These are phyloP conservation scores for Eptesicus fuscus DNA, from an alignment of 2,113 vertebrate species.

Conservation along the genomic window DNA sequence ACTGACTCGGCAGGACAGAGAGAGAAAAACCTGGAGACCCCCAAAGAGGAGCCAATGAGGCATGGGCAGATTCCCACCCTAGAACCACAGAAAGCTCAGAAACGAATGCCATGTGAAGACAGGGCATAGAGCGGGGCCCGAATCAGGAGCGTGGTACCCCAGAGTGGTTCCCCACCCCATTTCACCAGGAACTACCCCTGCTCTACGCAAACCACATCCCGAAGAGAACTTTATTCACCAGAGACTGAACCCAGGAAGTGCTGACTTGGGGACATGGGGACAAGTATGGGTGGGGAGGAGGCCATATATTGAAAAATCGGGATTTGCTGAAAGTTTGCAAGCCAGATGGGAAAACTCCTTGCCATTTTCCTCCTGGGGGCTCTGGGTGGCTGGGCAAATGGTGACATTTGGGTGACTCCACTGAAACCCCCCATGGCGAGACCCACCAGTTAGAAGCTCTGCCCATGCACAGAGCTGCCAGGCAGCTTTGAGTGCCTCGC, in stretches of 20 bases:
- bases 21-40: background rate
- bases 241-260: background rate
- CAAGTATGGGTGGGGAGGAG: background rate
- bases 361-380: background rate
- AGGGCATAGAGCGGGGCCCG: background rate
- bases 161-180: background rate
- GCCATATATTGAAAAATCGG: background rate
- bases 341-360: background rate
- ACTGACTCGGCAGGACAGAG: background rate
- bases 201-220: background rate
- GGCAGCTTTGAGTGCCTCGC: background rate
- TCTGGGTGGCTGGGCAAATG: background rate
- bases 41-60: background rate
- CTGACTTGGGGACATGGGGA: background rate
- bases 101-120: background rate
- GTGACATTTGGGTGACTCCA: background rate
- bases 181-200: background rate
- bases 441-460: background rate
- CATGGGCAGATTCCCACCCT: background rate
- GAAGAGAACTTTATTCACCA: background rate
- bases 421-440: background rate
- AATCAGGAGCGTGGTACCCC: background rate
- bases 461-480: background rate
- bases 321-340: background rate
- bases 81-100: background rate